Conservation (phyloP, 2,797 vertebrate genomes). For the Nyctalus aviator region DNA sequence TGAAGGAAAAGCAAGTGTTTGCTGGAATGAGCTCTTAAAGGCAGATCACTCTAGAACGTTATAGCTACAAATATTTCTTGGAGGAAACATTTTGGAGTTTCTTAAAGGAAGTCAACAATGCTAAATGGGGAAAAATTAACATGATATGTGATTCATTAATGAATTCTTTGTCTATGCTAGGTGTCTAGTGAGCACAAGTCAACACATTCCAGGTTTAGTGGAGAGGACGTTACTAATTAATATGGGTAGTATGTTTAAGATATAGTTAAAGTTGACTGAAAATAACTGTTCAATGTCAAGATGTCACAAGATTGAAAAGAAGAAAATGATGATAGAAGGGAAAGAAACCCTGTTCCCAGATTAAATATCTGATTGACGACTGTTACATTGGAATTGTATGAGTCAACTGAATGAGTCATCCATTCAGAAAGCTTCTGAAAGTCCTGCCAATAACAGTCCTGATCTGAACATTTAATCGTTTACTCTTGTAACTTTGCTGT, state of each 20-base stretch:
- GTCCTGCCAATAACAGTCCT: neutral
- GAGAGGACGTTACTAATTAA: neutral
- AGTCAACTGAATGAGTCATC: slow-evolving; percentile 29
- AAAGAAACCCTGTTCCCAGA: neutral
- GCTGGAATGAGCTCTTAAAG: neutral
- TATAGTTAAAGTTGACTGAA: neutral
- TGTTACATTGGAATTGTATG: slow-evolving; percentile 6
- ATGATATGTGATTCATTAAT: neutral
- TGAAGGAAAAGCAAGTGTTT: neutral
- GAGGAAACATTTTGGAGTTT: slow-evolving; percentile 13
- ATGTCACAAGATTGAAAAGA: neutral
- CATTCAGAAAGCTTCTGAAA: neutral
- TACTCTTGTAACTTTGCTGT: slow-evolving; percentile 20
- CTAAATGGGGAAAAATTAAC: neutral
- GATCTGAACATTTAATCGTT: slow-evolving; percentile 63
- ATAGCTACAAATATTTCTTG: neutral
- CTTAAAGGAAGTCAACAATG: slow-evolving; percentile 9
- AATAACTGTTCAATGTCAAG: slow-evolving; percentile 31
- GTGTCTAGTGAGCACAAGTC: neutral
- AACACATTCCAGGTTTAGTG: neutral
- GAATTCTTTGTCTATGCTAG: neutral
- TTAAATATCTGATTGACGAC: slow-evolving; percentile 36
- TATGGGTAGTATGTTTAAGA: neutral
- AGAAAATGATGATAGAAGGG: neutral
- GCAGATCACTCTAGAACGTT: neutral